Evolutionary conservation across 2,113 vertebrate species (phyloP).

Genomic region (Neopipo cinnamomea): DNA sequence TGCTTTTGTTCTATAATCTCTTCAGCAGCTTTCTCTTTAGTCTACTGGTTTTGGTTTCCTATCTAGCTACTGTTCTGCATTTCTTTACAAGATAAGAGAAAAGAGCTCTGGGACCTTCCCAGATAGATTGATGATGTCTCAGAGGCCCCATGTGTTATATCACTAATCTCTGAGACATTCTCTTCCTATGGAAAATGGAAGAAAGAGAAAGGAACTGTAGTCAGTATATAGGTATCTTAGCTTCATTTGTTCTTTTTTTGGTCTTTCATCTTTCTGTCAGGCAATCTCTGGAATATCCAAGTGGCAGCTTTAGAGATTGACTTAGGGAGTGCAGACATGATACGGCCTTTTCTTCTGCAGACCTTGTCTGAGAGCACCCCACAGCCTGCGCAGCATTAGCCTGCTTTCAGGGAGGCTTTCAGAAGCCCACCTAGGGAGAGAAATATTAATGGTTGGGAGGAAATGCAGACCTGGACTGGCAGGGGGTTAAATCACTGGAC

Average conservation of each 20-base stretch:
- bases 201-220: background rate
- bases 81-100: background rate
- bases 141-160: background rate
- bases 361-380: background rate
- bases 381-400: fast-evolving
- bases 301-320: background rate
- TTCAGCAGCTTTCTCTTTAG: background rate
- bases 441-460: background rate
- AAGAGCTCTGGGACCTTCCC: background rate
- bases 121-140: background rate
- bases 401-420: background rate
- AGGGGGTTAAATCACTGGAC: background rate
- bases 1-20: background rate
- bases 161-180: background rate
- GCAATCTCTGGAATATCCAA: background rate
- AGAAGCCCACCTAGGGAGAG: background rate
- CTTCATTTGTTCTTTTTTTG: background rate
- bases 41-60: background rate
- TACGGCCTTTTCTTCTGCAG: background rate
- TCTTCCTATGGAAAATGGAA: background rate
- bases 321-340: background rate
- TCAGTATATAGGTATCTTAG: background rate
- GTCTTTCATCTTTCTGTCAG: background rate
- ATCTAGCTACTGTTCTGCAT: background rate
- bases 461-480: background rate